These are phyloP conservation scores for Thalassophryne amazonica DNA, from an alignment of 2,797 vertebrate species.

Conservation along the genomic window DNA sequence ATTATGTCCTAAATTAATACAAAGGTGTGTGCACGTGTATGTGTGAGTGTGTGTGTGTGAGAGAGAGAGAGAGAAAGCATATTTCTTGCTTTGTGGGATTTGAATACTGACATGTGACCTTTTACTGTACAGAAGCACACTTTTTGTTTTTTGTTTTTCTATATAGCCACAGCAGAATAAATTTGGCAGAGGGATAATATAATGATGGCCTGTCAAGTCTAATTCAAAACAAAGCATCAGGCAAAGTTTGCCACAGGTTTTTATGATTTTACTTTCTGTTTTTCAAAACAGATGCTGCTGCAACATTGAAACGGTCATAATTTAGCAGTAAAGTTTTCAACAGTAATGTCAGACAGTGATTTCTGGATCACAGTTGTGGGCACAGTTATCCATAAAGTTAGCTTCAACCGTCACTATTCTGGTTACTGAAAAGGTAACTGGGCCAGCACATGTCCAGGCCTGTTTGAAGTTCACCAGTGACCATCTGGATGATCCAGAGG, in stretches of 20 bases:
- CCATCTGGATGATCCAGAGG: too few species aligned
- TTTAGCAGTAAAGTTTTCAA: conserved; percentile 20
- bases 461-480: too few species aligned
- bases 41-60: conserved; percentile 2
- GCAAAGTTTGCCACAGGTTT: conserved; percentile 47
- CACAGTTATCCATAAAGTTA: too few species aligned
- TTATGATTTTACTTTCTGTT: conserved; percentile 69
- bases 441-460: too few species aligned
- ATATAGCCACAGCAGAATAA: background rate
- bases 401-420: too few species aligned
- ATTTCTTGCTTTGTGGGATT: conserved; percentile 3
- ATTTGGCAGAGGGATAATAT: conserved; percentile 41
- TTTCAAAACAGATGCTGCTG: conserved; percentile 67
- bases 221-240: conserved; percentile 53
- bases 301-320: conserved; percentile 47
- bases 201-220: conserved; percentile 42
- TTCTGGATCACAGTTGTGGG: too few species aligned
- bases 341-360: too few species aligned
- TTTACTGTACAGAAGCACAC: background rate
- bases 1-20: conserved; percentile 34
- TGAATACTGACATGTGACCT: conserved; percentile 3
- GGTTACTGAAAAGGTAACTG: too few species aligned
- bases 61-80: conserved; percentile 5
- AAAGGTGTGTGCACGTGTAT: conserved; percentile 3
- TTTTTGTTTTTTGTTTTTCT: conserved; percentile 17